Base-by-base conservation (phyloP, 2,113 vertebrate genomes). In the Neotoma lepida region DNA sequence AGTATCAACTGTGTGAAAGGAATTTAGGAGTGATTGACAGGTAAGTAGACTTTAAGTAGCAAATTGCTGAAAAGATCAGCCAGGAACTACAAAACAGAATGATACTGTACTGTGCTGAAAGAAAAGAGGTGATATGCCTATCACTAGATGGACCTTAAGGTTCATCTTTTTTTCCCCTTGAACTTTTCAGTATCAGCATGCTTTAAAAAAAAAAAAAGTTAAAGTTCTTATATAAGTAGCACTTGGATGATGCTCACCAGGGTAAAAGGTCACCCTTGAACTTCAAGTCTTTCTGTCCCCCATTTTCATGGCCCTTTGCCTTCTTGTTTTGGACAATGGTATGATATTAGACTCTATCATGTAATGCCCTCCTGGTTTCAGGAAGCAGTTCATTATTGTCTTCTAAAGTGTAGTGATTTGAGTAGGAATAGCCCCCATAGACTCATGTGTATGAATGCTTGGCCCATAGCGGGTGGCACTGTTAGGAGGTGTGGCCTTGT, bases 11-110 rank as follows among this genome's bases (percentile, higher is more conserved):
- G 74, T 87, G 70, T 56, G 94, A 96, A 95, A 89, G 90, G 91
- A 96, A 93, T 81, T 95, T 91, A 91, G 66, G 39, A 89, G 70
- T 94, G 95, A 95, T 46, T 96, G 96, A 93, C 70, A 94, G 94
- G 68, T 87, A 91, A 96, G 91, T 54, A 93, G 91, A 95, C 39
- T 66, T 89, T 56, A 95, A 91, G 89, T 87, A 95, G 77, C 82
- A 94, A 96, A 96, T 94, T 84, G 70, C 89, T 73, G 26, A 94
- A 74, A 94, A 92, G 44, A 94, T 85, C 85, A 90, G 39, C 64
- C 91, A 66, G 12, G 61, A 85, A 26, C 77, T 76, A 35, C 64
- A 71, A 96, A 90, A 82, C 68, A 93, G 68, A 93, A 74, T 73
- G 54, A 85, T 41, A 64, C 54, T 88, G 89, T 28, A 15, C 74